Conservation (phyloP, 2,888 invertebrate genomes). For the Drosophila eohydei region DNA sequence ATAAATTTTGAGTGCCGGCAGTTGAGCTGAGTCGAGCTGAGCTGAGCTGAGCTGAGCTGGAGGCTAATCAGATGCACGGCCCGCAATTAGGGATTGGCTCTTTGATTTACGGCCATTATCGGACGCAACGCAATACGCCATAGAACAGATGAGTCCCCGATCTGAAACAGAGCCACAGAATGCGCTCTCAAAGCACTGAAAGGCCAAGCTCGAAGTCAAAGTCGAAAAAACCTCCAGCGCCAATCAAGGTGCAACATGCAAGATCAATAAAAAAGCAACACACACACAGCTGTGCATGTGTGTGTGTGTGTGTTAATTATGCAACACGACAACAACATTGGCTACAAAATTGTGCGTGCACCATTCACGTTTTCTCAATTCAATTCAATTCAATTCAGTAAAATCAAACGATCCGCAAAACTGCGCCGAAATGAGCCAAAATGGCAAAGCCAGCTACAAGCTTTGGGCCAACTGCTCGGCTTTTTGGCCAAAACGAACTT, state of each 20-base stretch:
- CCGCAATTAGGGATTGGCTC: slow-evolving; percentile 45
- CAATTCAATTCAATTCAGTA: slow-evolving; percentile 41
- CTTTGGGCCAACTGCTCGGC: slow-evolving; percentile 20
- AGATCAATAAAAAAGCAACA: slow-evolving; percentile 53
- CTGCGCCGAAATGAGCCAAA: slow-evolving; percentile 51
- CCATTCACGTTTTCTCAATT: slow-evolving; percentile 64
- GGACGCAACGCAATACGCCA: slow-evolving; percentile 11
- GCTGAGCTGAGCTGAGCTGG: slow-evolving; percentile 17
- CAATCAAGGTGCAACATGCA: slow-evolving; percentile 69
- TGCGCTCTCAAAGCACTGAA: slow-evolving; percentile 13
- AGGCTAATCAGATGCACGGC: slow-evolving; percentile 44
- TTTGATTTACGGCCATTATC: slow-evolving; percentile 45
- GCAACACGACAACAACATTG: slow-evolving; percentile 28
- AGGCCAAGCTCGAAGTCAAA: slow-evolving; percentile 48
- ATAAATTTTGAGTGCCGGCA: slow-evolving; percentile 55
- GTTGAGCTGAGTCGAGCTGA: slow-evolving; percentile 23
- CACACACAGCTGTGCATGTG: slow-evolving; percentile 2
- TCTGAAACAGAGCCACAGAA: neutral
- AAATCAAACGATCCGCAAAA: slow-evolving; percentile 47
- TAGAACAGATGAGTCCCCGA: slow-evolving; percentile 27
- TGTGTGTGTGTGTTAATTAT: slow-evolving; percentile 49
- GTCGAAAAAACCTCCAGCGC: slow-evolving; percentile 50
- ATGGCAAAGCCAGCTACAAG: slow-evolving; percentile 50
- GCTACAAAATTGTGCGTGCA: slow-evolving; percentile 64
- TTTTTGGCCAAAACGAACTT: slow-evolving; percentile 56